phyloP scores from a whole-genome alignment of 2,113 vertebrate species.

The Monarcha castaneiventris region DNA sequence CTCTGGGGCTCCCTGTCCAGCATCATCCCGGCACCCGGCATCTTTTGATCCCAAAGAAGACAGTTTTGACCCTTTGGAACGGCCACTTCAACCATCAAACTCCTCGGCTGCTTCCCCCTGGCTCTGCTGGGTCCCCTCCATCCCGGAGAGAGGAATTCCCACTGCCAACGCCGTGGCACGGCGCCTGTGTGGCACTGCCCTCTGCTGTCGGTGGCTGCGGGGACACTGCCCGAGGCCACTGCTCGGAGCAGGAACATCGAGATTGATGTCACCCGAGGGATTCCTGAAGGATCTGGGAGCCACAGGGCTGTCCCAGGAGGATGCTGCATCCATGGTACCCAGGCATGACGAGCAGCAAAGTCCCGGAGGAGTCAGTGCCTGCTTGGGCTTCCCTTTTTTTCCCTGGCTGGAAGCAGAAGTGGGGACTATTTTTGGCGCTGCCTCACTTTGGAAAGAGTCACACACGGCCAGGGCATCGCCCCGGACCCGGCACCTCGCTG shows the following conservation, averaged over 20 bases:
- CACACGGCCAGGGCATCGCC: background rate
- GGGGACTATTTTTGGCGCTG: slow-evolving; percentile 20
- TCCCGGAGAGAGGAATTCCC: background rate
- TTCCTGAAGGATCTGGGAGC: background rate
- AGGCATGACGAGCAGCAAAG: background rate
- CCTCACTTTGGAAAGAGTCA: slow-evolving; percentile 18
- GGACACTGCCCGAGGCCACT: background rate
- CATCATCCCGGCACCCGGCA: background rate
- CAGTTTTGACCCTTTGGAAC: accelerated
- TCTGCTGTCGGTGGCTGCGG: slow-evolving; percentile 32
- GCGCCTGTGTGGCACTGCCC: slow-evolving; percentile 36
- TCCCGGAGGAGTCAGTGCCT: background rate
- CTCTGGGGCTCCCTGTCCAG: background rate
- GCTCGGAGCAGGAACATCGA: accelerated
- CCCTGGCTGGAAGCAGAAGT: slow-evolving; percentile 21
- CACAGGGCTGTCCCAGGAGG: background rate
- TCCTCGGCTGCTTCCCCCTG: background rate
- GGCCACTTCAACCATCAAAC: accelerated
- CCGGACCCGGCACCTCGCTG: background rate
- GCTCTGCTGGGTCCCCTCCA: accelerated
- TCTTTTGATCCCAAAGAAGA: background rate
- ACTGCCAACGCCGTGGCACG: background rate
- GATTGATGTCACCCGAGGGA: background rate
- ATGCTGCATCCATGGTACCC: background rate
- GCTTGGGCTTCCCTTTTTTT: slow-evolving; percentile 7